phyloP scores from a whole-genome alignment of 1,140 invertebrate genomes.

The Lerema accius region DNA sequence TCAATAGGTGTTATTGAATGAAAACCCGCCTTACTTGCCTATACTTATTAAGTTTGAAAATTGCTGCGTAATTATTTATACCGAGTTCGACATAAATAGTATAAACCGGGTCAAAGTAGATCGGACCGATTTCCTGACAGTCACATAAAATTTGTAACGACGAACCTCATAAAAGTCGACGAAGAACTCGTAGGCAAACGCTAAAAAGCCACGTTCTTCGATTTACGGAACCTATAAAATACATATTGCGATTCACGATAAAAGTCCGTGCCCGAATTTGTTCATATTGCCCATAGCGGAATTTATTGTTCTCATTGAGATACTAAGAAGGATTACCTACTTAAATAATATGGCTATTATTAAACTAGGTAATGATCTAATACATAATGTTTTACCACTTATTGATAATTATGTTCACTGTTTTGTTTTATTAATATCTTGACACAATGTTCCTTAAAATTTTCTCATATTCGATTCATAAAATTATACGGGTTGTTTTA shows the following conservation, averaged over 20 bases:
- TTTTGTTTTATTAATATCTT: too few species aligned
- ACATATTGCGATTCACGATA: constrained; percentile 81
- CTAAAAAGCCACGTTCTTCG: constrained; percentile 77
- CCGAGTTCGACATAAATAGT: constrained; percentile 52
- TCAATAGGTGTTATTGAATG: constrained; percentile 38
- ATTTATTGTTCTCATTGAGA: constrained; percentile 54
- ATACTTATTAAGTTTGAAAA: constrained; percentile 23
- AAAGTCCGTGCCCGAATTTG: constrained; percentile 69
- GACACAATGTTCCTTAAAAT: constrained; percentile 5
- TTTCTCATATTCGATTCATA: not conserved
- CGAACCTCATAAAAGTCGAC: constrained; percentile 75
- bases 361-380: too few species aligned
- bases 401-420: too few species aligned
- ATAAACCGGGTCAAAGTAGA: constrained; percentile 51
- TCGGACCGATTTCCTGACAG: constrained; percentile 50
- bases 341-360: too few species aligned
- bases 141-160: constrained; percentile 75
- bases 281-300: constrained; percentile 61
- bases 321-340: constrained; percentile 9
- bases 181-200: constrained; percentile 72
- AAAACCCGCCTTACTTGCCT: constrained; percentile 19
- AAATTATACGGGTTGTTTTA: not conserved
- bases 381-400: too few species aligned
- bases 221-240: constrained; percentile 81
- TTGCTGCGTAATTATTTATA: constrained; percentile 54